Base-by-base conservation (phyloP, 2,113 vertebrate species). In the Toxotes chatareus region DNA sequence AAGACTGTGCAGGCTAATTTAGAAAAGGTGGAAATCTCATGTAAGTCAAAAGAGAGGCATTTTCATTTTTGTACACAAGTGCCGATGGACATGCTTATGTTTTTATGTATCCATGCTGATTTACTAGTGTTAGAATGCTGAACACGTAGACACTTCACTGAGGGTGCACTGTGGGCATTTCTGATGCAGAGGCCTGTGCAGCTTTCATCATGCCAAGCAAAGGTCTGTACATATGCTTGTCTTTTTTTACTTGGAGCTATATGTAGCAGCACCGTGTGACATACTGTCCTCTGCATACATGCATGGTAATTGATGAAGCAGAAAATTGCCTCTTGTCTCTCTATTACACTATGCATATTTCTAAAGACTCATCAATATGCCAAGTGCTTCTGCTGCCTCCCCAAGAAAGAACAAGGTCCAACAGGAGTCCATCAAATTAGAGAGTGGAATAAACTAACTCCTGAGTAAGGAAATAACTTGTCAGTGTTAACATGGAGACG, bases 311-410 rank as follows among this genome's bases (percentile, higher is more conserved):
- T 80, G 19, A 85, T 74, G 19, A 13, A 82, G 82, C 76, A 89
- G 82, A 75, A 93, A 91, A 90, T 87, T 56, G 27, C 59, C 51
- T 76, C 42, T 66, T 17, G 0, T 71, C 89, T 63, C 31, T 74
- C 61, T 73, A 86, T 77, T 69, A 61, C 21, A 12, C 64, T 56
- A n/a, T 68, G 42, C 4, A 42, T 69, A 51, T 76, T 72, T 49
- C 42, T 14, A 21, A 64, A 7, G 23, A 61, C n/a, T 64, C 23
- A 8, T 78, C 44, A 80, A 38, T 59, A 19, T 0, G 1, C 59
- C 10, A 34, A 11, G 46, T 79, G 75, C 68, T 44, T 61, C 14
- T 4, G 7, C 46, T 46, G 1, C n/a, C 7, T 75, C 73, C 12
- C 76, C 23, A 8, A 2, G 46, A 59, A 12, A 63, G 21, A 77